Percentiles rank a stretch among this genome's conserved stretches.
phyloP scores from a whole-genome alignment of 2,113 vertebrate species.

The Melozone crissalis region DNA sequence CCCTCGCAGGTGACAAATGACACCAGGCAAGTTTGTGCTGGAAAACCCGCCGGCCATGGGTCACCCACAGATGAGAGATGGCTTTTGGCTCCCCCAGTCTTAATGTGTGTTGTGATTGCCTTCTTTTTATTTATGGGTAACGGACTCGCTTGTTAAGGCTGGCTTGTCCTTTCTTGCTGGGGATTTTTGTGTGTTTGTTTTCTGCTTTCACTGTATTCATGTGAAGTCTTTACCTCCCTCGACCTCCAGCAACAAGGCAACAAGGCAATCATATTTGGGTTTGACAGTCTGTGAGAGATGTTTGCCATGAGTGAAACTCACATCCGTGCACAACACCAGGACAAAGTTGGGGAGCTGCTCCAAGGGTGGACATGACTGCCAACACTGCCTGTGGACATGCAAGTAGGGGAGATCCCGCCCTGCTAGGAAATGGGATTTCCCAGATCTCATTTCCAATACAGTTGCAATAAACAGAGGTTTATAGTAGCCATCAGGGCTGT shows the following conservation, averaged over 20 bases:
- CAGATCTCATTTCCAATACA: background rate
- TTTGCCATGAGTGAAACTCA: background rate
- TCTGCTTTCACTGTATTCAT: constrained; percentile 14
- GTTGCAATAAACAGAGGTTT: background rate
- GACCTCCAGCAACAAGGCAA: constrained; percentile 19
- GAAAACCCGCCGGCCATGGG: constrained; percentile 2
- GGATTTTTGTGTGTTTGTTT: constrained; percentile 32
- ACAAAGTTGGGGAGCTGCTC: background rate
- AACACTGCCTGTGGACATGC: rapidly evolving
- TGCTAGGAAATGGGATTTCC: background rate
- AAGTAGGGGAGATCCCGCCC: background rate
- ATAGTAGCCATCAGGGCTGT: background rate
- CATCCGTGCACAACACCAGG: background rate
- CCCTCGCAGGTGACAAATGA: constrained; percentile 22
- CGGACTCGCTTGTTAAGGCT: constrained; percentile 25
- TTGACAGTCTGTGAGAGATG: background rate
- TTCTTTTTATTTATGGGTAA: constrained; percentile 43
- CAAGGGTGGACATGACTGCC: background rate
- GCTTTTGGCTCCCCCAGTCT: constrained; percentile 20
- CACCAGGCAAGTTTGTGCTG: constrained; percentile 41
- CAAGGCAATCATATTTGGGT: background rate
- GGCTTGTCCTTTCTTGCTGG: constrained; percentile 61
- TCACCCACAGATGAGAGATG: background rate
- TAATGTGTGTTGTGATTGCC: background rate
- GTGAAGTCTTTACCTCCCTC: constrained; percentile 37